A percentile compares a stretch with the other conserved stretches of the same genome.
Conservation (phyloP, 2,888 invertebrate genomes). For the Halocaridina rubra region DNA sequence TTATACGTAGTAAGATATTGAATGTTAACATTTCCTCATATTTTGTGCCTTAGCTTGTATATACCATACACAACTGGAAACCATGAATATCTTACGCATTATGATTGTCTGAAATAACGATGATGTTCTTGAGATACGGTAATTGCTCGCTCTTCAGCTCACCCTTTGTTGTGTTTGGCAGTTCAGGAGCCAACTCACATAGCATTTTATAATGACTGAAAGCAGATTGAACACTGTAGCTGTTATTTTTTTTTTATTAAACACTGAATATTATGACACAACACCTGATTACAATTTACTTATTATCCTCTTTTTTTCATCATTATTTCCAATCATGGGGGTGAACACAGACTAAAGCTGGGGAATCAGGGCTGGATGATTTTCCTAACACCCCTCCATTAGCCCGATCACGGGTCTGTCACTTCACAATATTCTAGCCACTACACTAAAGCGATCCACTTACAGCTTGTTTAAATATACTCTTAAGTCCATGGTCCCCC, state of each 20-base stretch:
- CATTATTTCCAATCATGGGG: not conserved
- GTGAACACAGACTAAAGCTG: not conserved
- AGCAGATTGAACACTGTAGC: too few relatives aligned
- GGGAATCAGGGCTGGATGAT: not conserved
- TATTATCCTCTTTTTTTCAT: not conserved
- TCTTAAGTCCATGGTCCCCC: too few relatives aligned
- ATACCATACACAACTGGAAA: too few relatives aligned
- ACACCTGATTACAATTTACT: not conserved
- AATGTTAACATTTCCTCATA: too few relatives aligned
- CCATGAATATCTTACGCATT: not conserved
- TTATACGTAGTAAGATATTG: too few relatives aligned
- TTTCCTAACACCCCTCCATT: not conserved
- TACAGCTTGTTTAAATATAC: too few relatives aligned
- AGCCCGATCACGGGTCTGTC: not conserved
- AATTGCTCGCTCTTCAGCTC: constrained; percentile 70
- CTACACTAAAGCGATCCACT: too few relatives aligned
- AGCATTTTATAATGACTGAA: constrained; percentile 73
- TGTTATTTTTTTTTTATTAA: too few relatives aligned
- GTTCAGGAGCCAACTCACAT: constrained; percentile 74
- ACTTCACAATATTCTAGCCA: too few relatives aligned
- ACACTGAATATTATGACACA: too few relatives aligned
- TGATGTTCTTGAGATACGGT: constrained; percentile 73
- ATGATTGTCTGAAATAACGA: constrained; percentile 69
- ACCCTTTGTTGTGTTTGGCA: constrained; percentile 71
- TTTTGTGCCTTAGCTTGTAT: too few relatives aligned